Conservation (phyloP, 1,140 invertebrate species). For the Rhyzopertha dominica region DNA sequence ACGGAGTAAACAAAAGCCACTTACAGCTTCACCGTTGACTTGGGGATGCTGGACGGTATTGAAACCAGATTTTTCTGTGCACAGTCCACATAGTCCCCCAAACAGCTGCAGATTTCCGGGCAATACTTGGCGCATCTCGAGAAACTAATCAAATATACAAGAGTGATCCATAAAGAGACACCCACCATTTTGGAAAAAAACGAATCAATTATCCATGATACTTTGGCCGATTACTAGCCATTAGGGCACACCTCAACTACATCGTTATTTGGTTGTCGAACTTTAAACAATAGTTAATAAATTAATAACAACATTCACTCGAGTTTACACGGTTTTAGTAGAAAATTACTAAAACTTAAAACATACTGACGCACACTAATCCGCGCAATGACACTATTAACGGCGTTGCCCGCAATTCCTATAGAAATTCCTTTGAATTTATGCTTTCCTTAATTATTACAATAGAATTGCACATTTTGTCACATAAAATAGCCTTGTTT, state of each 20-base stretch:
- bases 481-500: too few relatives aligned
- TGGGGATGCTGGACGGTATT: constrained; percentile 53
- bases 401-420: too few relatives aligned
- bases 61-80: constrained; percentile 53
- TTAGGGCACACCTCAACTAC: constrained; percentile 12
- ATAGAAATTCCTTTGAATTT: too few relatives aligned
- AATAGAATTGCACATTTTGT: too few relatives aligned
- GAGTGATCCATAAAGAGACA: constrained; percentile 38
- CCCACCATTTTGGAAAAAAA: constrained; percentile 43
- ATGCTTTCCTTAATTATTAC: too few relatives aligned
- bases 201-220: constrained; percentile 37
- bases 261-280: constrained; percentile 14
- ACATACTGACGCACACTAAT: constrained; percentile 25
- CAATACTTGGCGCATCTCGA: constrained; percentile 46
- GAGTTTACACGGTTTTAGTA: constrained; percentile 10
- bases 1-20: constrained; percentile 29
- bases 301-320: constrained; percentile 1
- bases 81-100: constrained; percentile 56
- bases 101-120: constrained; percentile 54
- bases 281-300: constrained; percentile 1
- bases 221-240: constrained; percentile 24
- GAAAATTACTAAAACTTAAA: constrained; percentile 18
- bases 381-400: too few relatives aligned
- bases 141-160: constrained; percentile 31
- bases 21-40: constrained; percentile 58